Evolutionary conservation across 2,797 vertebrate genomes (phyloP).

Genomic region (Cheirogaleus major): DNA sequence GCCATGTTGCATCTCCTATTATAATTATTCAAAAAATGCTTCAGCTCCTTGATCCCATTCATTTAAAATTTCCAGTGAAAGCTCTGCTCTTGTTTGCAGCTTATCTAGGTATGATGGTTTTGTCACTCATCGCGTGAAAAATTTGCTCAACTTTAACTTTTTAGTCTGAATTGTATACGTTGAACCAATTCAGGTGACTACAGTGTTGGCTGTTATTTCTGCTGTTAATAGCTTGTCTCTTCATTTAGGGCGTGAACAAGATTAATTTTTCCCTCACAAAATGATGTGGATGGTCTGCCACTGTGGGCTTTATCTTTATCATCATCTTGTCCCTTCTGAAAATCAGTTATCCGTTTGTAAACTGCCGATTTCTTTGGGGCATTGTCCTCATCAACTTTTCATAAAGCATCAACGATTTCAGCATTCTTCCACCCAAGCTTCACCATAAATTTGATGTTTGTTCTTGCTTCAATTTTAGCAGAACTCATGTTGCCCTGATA

Average conservation of each 20-base stretch:
- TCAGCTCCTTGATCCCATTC: not conserved
- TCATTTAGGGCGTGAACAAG: not conserved
- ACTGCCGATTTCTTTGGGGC: too few species aligned
- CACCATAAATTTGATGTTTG: too few species aligned
- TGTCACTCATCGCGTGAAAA: not conserved
- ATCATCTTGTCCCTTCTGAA: not conserved
- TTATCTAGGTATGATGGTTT: not conserved
- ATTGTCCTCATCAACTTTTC: too few species aligned
- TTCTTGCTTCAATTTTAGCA: not conserved
- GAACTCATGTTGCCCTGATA: not conserved
- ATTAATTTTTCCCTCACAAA: not conserved
- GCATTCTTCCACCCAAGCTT: too few species aligned
- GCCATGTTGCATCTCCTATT: not conserved
- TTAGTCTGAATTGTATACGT: not conserved
- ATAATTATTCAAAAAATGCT: not conserved
- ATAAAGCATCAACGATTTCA: too few species aligned
- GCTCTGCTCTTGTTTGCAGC: not conserved
- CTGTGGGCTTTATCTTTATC: not conserved
- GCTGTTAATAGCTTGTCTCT: not conserved
- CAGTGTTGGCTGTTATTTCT: not conserved
- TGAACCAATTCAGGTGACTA: not conserved
- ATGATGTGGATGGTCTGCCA: not conserved
- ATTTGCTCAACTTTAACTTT: not conserved
- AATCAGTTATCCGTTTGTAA: too few species aligned
- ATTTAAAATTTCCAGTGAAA: not conserved